Base-by-base conservation (phyloP, 1,140 invertebrate genomes). In the Ylistrum balloti region DNA sequence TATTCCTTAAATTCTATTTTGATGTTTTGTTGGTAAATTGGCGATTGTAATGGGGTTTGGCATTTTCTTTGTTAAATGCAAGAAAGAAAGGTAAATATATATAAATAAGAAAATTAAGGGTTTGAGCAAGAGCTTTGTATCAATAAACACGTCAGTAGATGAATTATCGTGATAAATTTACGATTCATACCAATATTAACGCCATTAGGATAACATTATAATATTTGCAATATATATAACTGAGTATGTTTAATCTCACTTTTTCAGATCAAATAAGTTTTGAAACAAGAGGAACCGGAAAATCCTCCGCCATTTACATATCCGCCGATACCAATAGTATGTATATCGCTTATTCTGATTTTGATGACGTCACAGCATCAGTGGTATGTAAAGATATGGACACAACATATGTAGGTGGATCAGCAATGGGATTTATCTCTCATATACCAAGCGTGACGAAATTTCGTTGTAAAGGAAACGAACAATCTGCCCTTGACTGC, bases 311-410 rank as follows among this genome's bases (percentile, higher is more conserved):
- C 10, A 33, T 41, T 5, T 85, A 56, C 17, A 32, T 90, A 48
- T 2, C 32, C 20, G 38, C 86, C 22, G 86, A 48, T 22, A 45
- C 22, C 35, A 45, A 48, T n/a, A 87, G 28, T 17, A 35, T 90
- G 1, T 90, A 86, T 34, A n/a, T 90, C 3, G 89, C 86, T 33
- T 41, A 48, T 10, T 86, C 89, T 5, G 33, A 86, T 0, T 90
- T 90, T 35, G 86, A 86, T 34, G 86, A 87, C 28, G 10, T 32
- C 7, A 32, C 89, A 32, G 89, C 86, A 32, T 48, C 41, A 28
- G 28, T 90, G 28, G 86, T 90, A 34, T 90, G 89, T 86, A 33
- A 45, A 10, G 74, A 48, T 33, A 41, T 86, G n/a, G 86, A 86
- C 22, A 7, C 7, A 56, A 56, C 22, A 15, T 90, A 86, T 90